Percentiles rank a stretch among this genome's conserved stretches.
These are phyloP conservation scores for Cryptops parisi DNA, from an alignment of 2,888 invertebrate species.

Conservation along the genomic window DNA sequence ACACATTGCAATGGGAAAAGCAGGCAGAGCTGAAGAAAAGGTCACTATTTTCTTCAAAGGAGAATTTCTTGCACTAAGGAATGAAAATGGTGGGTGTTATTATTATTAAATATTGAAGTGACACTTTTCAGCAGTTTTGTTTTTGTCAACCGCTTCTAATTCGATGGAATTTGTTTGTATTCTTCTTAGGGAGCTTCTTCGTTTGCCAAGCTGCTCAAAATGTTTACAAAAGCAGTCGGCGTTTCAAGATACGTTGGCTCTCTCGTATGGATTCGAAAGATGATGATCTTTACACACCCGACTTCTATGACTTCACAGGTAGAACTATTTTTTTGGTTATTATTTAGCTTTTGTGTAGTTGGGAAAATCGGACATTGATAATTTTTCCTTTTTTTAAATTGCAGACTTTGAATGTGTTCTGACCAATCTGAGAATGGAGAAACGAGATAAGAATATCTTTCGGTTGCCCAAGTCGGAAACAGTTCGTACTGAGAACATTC, in stretches of 20 bases:
- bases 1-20: conserved; percentile 15
- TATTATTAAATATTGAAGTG: neutral
- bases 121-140: neutral
- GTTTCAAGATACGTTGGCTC: conserved; percentile 80
- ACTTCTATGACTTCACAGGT: conserved; percentile 80
- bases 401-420: conserved; percentile 80
- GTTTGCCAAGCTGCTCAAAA: conserved; percentile 83
- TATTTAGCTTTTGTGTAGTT: neutral
- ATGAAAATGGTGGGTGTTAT: conserved; percentile 59
- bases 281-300: conserved; percentile 58
- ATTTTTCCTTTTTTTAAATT: too few relatives aligned
- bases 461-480: conserved; percentile 56
- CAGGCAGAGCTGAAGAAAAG: conserved; percentile 50
- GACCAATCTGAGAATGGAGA: conserved; percentile 63
- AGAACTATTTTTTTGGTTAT: too few relatives aligned
- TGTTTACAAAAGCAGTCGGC: conserved; percentile 67
- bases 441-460: conserved; percentile 55
- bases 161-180: neutral
- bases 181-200: conserved; percentile 29
- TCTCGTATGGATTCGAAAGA: conserved; percentile 47
- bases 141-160: neutral
- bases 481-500: conserved; percentile 62
- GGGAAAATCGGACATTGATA: conserved; percentile 20
- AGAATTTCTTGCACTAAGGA: conserved; percentile 79
- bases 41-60: conserved; percentile 77